Conservation (phyloP, 2,113 vertebrate genomes). For the Rana temporaria region DNA sequence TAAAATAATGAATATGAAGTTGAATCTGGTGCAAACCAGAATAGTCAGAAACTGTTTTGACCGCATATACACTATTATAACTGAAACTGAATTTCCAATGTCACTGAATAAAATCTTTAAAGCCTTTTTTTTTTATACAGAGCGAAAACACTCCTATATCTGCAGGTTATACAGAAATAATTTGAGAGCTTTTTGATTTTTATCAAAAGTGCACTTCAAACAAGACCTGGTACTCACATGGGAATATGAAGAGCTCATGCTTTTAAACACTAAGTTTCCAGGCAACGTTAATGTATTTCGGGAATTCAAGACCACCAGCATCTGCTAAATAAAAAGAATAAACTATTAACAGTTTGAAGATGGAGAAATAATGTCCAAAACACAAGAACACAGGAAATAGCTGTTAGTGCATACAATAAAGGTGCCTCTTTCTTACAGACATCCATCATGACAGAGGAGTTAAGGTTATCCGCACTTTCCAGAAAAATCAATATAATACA, state of each 20-base stretch:
- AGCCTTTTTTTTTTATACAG: slow-evolving; percentile 12
- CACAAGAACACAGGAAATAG: slow-evolving; percentile 21
- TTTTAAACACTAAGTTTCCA: slow-evolving; percentile 52
- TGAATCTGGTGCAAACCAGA: background rate
- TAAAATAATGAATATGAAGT: background rate
- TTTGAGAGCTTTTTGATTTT: slow-evolving; percentile 55
- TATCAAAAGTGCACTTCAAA: slow-evolving; percentile 56
- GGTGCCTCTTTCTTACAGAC: slow-evolving; percentile 3
- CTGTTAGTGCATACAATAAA: slow-evolving; percentile 11
- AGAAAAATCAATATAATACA: slow-evolving; percentile 53
- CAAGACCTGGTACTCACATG: slow-evolving; percentile 34
- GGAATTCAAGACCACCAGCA: slow-evolving; percentile 45
- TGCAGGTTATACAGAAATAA: slow-evolving; percentile 55
- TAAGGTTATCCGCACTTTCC: slow-evolving; percentile 36
- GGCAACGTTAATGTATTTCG: slow-evolving; percentile 56
- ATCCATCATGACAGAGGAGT: slow-evolving; percentile 38
- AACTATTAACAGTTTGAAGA: slow-evolving; percentile 22
- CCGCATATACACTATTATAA: background rate
- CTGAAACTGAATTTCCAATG: slow-evolving; percentile 32
- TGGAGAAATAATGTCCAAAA: slow-evolving; percentile 32
- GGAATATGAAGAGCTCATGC: slow-evolving; percentile 43
- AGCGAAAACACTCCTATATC: slow-evolving; percentile 48
- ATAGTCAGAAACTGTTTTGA: slow-evolving; percentile 5
- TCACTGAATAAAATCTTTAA: slow-evolving; percentile 33
- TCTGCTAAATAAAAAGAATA: slow-evolving; percentile 52